Percentiles rank a stretch among this genome's conserved stretches.
phyloP scores from a whole-genome alignment of 2,888 invertebrate genomes.

The Eubasilissa splendida region DNA sequence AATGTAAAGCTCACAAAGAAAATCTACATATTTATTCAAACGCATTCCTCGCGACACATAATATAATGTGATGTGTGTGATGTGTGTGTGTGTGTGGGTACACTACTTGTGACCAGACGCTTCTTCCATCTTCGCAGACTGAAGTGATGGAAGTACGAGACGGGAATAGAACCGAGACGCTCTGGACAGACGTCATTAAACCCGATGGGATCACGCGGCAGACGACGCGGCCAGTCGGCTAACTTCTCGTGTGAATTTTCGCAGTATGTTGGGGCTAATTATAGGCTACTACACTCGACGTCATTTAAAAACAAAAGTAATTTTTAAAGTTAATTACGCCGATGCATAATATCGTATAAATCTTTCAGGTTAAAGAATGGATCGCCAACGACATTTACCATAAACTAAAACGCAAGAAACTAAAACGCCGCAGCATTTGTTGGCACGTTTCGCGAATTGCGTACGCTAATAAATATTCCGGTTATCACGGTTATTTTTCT shows the following conservation, averaged over 20 bases:
- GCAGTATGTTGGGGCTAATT: constrained; percentile 7
- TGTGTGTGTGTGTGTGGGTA: no score
- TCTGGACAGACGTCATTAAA: constrained; percentile 36
- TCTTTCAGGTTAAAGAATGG: no score
- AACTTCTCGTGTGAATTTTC: constrained; percentile 5
- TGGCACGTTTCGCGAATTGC: no score
- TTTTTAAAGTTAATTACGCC: no score
- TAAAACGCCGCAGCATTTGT: no score
- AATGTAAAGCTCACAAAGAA: no score
- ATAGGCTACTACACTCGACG: background rate
- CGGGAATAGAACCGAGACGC: constrained; percentile 30
- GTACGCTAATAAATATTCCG: no score
- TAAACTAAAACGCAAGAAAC: no score
- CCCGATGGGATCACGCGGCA: constrained; percentile 26
- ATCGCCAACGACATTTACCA: no score
- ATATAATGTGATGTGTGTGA: background rate
- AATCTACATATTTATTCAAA: background rate
- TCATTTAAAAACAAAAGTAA: no score
- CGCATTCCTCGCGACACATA: constrained; percentile 14
- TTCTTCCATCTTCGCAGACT: constrained; percentile 19
- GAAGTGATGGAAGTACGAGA: constrained; percentile 22
- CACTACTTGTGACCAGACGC: background rate
- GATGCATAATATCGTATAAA: no score
- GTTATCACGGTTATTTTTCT: no score
- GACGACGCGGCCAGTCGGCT: background rate